These are phyloP conservation scores for Tokudaia muenninki DNA, from an alignment of 2,797 vertebrate genomes.

Conservation along the genomic window DNA sequence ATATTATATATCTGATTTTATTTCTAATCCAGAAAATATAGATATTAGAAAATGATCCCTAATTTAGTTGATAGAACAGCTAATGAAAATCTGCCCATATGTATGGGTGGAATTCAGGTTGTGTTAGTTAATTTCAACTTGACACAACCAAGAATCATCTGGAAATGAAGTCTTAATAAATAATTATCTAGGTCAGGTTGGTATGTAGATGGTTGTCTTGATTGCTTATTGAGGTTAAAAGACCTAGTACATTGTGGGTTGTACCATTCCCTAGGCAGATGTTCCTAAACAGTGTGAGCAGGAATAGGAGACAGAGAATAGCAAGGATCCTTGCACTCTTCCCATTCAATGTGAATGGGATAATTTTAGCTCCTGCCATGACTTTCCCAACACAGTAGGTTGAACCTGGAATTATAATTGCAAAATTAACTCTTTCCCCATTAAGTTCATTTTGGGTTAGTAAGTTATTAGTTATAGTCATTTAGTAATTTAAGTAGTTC, in stretches of 20 bases:
- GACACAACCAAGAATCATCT: neutral
- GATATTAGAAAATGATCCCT: neutral
- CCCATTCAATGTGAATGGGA: neutral
- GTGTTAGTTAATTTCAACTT: neutral
- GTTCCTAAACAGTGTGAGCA: neutral
- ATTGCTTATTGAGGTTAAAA: neutral
- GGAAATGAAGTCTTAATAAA: neutral
- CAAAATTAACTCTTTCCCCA: neutral
- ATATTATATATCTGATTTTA: neutral
- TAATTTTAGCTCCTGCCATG: neutral
- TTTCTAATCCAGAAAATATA: conserved; percentile 42
- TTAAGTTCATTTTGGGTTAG: neutral
- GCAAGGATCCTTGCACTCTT: neutral
- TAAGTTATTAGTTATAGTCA: neutral
- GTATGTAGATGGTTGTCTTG: neutral
- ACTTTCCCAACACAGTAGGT: neutral
- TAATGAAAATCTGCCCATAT: neutral
- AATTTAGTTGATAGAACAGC: neutral
- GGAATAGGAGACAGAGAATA: neutral
- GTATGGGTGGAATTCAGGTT: neutral
- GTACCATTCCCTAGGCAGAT: neutral
- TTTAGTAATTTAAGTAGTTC: neutral
- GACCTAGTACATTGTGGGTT: neutral
- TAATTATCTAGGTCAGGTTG: neutral
- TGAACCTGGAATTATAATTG: neutral